Evolutionary conservation across 2,797 vertebrate genomes (phyloP), one percentile per base, ranked within the genome.

Genomic region (Pseudochaenichthys georgianus): DNA sequence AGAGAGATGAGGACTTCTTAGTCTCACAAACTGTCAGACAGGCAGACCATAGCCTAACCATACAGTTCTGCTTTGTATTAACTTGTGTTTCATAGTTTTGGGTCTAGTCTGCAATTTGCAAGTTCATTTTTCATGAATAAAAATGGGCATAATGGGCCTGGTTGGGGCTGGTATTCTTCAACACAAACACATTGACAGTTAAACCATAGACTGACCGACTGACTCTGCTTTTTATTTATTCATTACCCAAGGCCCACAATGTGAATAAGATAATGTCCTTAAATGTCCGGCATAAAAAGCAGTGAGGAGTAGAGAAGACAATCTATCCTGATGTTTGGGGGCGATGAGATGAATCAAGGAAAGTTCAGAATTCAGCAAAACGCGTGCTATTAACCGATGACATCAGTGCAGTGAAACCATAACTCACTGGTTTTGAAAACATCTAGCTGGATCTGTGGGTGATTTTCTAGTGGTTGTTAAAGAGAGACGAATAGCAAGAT

Each of bases 331-430:
- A 13, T 83, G 82, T 67, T 79, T 81, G 1, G 15, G 58, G 58
- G 59, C 81, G 76, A 81, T 82, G 73, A 86, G 80, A 83, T 73
- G 78, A 84, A 81, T 85, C 75, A 74, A 76, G 80, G 73, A 91
- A 91, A 93, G 70, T 82, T 90, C 55, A 75, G 71, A 81, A 88
- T 86, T 91, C 82, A 90, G 88, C 81, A 80, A 79, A 86, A 87
- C 42, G 34, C 41, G 23, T 67, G 84, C 62, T 84, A 84, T 94
- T 94, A 89, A 89, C 87, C 47, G 19, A 75, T 90, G 93, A 92
- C 89, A 92, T 92, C 88, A 91, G 83, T 82, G 76, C 69, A 86
- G 91, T 87, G 75, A 80, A 82, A 75, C 72, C 77, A 90, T 86
- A 90, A 90, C 80, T 84, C 68, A 57, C 68, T 88, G 87, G 71